These are phyloP conservation scores for Oncopeltus fasciatus DNA, from an alignment of 1,140 invertebrate species.

Conservation along the genomic window DNA sequence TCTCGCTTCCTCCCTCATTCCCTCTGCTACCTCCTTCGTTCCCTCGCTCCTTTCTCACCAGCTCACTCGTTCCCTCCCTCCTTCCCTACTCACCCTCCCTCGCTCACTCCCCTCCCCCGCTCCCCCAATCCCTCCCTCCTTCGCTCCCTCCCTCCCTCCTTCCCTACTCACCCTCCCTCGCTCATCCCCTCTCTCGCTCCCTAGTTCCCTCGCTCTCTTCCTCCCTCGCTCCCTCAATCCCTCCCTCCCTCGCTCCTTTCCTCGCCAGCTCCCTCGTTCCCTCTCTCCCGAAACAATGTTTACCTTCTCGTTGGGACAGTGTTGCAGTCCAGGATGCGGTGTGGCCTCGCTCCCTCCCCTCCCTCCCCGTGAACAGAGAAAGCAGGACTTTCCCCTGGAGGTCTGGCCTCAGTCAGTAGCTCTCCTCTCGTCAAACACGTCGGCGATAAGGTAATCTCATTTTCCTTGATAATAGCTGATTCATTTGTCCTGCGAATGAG, in stretches of 20 bases:
- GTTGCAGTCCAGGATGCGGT: background rate
- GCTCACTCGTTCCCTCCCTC: background rate
- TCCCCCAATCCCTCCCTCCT: background rate
- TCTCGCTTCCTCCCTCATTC: background rate
- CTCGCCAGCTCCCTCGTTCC: background rate
- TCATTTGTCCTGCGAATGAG: no score
- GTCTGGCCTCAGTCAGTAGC: background rate
- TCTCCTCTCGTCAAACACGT: no score
- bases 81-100: background rate
- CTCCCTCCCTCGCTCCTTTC: background rate
- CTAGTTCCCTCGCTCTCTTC: background rate
- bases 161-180: background rate
- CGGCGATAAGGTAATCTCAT: no score
- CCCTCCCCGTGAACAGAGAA: background rate
- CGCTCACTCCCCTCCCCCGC: background rate
- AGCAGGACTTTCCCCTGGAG: no score
- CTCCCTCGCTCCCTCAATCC: background rate
- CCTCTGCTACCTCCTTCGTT: background rate
- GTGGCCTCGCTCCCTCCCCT: background rate
- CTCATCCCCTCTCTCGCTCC: background rate
- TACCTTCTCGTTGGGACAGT: background rate
- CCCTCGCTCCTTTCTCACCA: background rate
- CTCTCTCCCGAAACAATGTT: no score
- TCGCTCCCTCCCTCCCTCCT: background rate
- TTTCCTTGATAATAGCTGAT: no score